Evolutionary conservation across 1,140 invertebrate genomes (phyloP), one percentile per base, ranked within the genome.

Genomic region (Metaphire vulgaris): DNA sequence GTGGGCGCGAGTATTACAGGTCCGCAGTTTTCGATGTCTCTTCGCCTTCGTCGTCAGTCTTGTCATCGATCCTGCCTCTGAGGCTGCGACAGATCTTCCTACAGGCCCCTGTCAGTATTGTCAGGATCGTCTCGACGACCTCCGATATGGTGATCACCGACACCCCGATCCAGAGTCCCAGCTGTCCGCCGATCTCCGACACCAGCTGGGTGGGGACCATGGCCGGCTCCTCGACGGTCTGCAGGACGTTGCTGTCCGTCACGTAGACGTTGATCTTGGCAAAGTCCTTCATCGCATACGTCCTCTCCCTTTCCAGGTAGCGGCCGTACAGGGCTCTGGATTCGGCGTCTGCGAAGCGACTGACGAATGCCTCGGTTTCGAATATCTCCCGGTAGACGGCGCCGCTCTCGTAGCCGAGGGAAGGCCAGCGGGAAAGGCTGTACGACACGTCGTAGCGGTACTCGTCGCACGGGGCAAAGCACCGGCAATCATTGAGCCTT

Each of bases 111-210:
- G 41, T 56, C 6, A 21, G 6, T 56, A 56, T 56, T 56, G 41
- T 56, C 41, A 56, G 41, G 41, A 56, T 56, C 21, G 41, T 56
- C 21, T 56, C 41, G 6, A 56, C 41, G 6, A 56, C 21, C 21
- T 56, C 41, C 6, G 41, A 56, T 6, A 56, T 56, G 6, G 41
- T 56, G 21, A 56, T 56, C 41, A 56, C 41, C 6, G 41, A 56
- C 41, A 56, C 41, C 21, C 41, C 77, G 26, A 78, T 78, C 74
- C 74, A 78, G 1, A 78, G 33, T 16, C 77, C 77, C 33, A 78
- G 69, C 56, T 76, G 74, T 26, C 77, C 77, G 31, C 77, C 77
- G 15, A 78, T 73, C 34, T 78, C 77, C n/a, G 77, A 78, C 15
- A 78, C 32, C 14, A 78, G 64, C 29, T 69, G 28, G 1, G 71